Percentiles rank a stretch among this genome's conserved stretches.
phyloP scores from a whole-genome alignment of 64 coral and sea anemone genomes.

The Montipora capricornis region DNA sequence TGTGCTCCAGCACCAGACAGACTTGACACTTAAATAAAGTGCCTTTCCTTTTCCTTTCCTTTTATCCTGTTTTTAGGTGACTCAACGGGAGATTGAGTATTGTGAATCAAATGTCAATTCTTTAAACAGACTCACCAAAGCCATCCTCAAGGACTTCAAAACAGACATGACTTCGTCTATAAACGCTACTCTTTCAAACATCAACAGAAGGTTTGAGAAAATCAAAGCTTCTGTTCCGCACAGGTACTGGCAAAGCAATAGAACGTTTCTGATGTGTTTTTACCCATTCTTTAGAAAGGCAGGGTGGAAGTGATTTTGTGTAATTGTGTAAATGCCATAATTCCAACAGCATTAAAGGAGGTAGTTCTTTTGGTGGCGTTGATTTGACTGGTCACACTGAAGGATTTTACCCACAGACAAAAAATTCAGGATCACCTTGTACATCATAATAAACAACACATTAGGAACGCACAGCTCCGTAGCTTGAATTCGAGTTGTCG shows the following conservation, averaged over 20 bases:
- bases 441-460: neutral
- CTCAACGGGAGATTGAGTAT: slow-evolving; percentile 73
- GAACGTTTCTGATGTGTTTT: no score
- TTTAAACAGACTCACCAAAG: slow-evolving; percentile 84
- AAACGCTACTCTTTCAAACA: slow-evolving; percentile 92
- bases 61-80: slow-evolving; percentile 40
- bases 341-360: no score
- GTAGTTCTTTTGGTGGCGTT: neutral
- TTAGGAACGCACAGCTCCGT: neutral
- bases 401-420: neutral
- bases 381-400: neutral
- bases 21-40: no score
- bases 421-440: neutral
- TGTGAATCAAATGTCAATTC: slow-evolving; percentile 84
- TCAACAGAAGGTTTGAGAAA: slow-evolving; percentile 90
- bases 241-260: neutral
- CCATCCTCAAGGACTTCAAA: slow-evolving; percentile 93
- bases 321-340: no score
- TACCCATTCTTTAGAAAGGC: no score
- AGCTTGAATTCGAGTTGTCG: no score
- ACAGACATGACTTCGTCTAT: slow-evolving; percentile 95
- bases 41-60: neutral
- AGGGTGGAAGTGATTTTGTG: no score
- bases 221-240: slow-evolving; percentile 87
- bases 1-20: no score